Conservation (phyloP, 2,888 invertebrate species). For the Pemphredon lugubris region DNA sequence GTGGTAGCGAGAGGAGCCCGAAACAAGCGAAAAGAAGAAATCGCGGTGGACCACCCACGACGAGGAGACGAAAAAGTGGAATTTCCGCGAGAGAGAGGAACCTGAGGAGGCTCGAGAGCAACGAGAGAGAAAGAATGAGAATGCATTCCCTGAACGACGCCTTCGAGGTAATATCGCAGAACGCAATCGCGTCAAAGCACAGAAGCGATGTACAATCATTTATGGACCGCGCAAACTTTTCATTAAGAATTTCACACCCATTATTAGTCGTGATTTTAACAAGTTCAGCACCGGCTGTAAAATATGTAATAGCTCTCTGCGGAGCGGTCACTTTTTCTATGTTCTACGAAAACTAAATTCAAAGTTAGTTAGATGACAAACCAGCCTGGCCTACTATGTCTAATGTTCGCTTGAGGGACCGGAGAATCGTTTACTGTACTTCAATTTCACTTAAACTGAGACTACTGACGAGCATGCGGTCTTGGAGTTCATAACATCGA, state of each 20-base stretch:
- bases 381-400: not conserved
- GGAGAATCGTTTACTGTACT: no score
- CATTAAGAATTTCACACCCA: no score
- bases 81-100: conserved; percentile 93
- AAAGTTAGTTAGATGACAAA: not conserved
- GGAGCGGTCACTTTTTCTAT: not conserved
- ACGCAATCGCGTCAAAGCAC: no score
- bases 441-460: no score
- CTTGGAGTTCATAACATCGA: no score
- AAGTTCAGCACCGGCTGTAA: no score
- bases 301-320: no score
- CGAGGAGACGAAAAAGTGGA: conserved; percentile 87
- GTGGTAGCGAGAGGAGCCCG: conserved; percentile 79
- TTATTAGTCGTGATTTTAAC: no score
- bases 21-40: conserved; percentile 79
- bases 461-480: no score
- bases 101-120: conserved; percentile 92
- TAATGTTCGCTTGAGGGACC: not conserved
- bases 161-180: conserved; percentile 86
- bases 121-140: conserved; percentile 94
- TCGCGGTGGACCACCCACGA: conserved; percentile 77
- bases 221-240: no score
- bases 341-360: not conserved
- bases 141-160: conserved; percentile 97
- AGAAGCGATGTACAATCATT: no score